These are phyloP conservation scores for Drosophila sturtevanti DNA, from an alignment of 1,140 invertebrate genomes.

Conservation along the genomic window DNA sequence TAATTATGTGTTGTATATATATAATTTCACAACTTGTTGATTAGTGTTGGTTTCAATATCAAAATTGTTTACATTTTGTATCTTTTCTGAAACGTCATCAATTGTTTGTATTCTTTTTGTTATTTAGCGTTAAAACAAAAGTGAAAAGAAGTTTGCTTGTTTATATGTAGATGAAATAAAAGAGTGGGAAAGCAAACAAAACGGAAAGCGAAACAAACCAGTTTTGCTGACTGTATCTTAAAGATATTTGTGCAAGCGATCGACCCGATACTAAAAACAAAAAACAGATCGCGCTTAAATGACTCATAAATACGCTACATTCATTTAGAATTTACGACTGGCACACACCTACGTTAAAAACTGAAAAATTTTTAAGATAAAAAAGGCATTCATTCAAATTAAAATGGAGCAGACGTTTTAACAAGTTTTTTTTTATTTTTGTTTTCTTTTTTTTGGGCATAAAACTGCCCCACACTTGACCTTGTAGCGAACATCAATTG, in stretches of 20 bases:
- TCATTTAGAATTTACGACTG: constrained; percentile 27
- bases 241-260: constrained; percentile 41
- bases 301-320: constrained; percentile 52
- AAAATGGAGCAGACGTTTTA: constrained; percentile 13
- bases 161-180: constrained; percentile 9
- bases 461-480: neutral
- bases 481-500: constrained; percentile 30
- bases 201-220: constrained; percentile 37
- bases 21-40: neutral
- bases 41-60: constrained; percentile 1
- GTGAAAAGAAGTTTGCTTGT: constrained; percentile 67
- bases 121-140: constrained; percentile 33
- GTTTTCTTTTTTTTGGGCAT: neutral
- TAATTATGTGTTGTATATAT: too few relatives aligned
- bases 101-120: constrained; percentile 11
- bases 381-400: constrained; percentile 49
- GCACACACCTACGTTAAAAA: constrained; percentile 27
- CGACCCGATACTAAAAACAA: constrained; percentile 41
- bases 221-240: constrained; percentile 35
- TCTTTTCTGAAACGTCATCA: constrained; percentile 49
- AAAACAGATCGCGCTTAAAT: constrained; percentile 39
- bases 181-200: neutral
- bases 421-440: neutral
- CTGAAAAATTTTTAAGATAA: constrained; percentile 3
- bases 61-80: constrained; percentile 51